Evolutionary conservation across 2,113 vertebrate genomes (phyloP).

Genomic region (Ammodramus savannarum): DNA sequence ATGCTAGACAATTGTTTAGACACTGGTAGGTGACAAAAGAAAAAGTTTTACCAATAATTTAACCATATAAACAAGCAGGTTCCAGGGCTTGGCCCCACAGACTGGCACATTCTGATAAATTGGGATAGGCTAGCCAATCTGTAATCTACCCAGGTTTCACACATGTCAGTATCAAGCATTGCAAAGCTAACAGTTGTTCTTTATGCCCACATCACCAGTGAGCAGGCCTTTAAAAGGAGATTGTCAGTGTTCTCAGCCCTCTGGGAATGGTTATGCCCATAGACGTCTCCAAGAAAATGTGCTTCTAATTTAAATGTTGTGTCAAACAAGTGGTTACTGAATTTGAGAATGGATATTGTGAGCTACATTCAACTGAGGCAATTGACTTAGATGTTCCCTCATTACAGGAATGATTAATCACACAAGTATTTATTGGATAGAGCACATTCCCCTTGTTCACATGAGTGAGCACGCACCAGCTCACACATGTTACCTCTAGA

Average conservation of each 20-base stretch:
- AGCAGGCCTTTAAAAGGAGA: conserved; percentile 50
- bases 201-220: background rate
- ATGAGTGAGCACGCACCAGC: background rate
- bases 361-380: background rate
- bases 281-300: conserved; percentile 17
- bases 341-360: background rate
- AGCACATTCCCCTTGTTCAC: background rate
- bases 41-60: background rate
- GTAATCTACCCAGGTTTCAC: background rate
- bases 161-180: background rate
- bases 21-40: background rate
- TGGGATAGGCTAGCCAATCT: background rate
- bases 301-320: conserved; percentile 39
- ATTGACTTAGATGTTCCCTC: background rate
- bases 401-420: background rate
- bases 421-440: background rate
- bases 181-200: background rate
- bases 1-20: background rate
- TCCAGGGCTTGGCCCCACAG: background rate
- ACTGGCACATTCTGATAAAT: background rate
- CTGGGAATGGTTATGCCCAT: background rate
- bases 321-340: background rate
- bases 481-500: background rate
- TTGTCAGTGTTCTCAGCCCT: background rate
- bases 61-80: background rate